Evolutionary conservation across 1,140 invertebrate species (phyloP).

Genomic region (Pteromalus puparum): DNA sequence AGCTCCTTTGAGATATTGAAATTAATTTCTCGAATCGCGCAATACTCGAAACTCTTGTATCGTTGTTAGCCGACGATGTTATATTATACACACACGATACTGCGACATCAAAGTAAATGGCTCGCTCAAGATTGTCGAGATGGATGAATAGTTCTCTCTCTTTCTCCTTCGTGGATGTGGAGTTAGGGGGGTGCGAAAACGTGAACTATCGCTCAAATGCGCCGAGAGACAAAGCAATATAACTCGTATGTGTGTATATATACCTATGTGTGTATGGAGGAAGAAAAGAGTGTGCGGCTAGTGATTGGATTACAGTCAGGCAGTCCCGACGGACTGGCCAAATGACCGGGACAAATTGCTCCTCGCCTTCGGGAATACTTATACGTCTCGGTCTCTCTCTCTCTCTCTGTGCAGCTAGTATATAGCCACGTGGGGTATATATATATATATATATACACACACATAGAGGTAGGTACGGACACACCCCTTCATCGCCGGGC

Average conservation of each 20-base stretch:
- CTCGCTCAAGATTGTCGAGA: slow-evolving; percentile 55
- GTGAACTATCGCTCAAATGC: slow-evolving; percentile 15
- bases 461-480: slow-evolving; percentile 11
- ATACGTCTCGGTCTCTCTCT: slow-evolving; percentile 15
- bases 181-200: not conserved
- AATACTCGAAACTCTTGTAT: not conserved
- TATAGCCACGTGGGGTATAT: not conserved
- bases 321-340: slow-evolving; percentile 74
- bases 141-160: slow-evolving; percentile 52
- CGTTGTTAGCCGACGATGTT: no score
- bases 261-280: slow-evolving; percentile 32
- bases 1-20: slow-evolving; percentile 45
- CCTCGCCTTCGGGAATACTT: slow-evolving; percentile 76
- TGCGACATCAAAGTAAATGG: not conserved
- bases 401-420: not conserved
- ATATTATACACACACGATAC: no score
- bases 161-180: no score
- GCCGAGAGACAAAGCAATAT: slow-evolving; percentile 9
- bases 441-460: not conserved
- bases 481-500: slow-evolving; percentile 32
- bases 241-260: not conserved
- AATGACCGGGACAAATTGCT: slow-evolving; percentile 77
- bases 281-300: slow-evolving; percentile 69
- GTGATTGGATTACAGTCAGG: slow-evolving; percentile 77
- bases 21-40: slow-evolving; percentile 32